These are phyloP conservation scores for Augiades crinisus DNA, from an alignment of 2,888 invertebrate genomes.

Conservation along the genomic window DNA sequence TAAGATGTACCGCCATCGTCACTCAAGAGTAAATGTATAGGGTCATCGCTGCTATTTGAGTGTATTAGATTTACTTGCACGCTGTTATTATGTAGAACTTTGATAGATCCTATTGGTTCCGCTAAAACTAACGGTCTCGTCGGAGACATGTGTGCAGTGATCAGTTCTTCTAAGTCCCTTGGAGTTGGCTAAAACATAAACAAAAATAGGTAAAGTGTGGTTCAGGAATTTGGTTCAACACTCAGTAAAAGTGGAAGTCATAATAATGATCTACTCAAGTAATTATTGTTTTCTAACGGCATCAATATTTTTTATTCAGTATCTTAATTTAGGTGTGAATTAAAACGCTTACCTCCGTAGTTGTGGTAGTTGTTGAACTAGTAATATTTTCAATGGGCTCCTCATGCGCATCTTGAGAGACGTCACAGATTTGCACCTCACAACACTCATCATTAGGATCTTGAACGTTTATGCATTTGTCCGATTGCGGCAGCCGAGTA, in stretches of 20 bases:
- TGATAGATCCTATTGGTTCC: conserved; percentile 72
- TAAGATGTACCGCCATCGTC: conserved; percentile 64
- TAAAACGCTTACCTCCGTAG: conserved; percentile 20
- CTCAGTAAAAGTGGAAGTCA: too few relatives aligned
- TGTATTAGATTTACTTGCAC: conserved; percentile 72
- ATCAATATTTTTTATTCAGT: too few relatives aligned
- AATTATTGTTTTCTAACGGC: too few relatives aligned
- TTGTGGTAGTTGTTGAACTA: conserved; percentile 35
- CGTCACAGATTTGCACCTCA: conserved; percentile 92
- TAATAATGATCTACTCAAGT: too few relatives aligned
- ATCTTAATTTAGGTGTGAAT: too few relatives aligned
- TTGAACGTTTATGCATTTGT: conserved; percentile 90
- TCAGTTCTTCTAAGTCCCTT: conserved; percentile 43
- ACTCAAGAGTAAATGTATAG: conserved; percentile 65
- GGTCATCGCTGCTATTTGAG: conserved; percentile 57
- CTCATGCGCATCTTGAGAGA: conserved; percentile 89
- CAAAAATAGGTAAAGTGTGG: background rate
- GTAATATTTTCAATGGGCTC: conserved; percentile 62
- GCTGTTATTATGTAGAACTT: conserved; percentile 70
- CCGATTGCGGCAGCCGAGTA: conserved; percentile 78
- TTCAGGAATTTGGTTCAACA: too few relatives aligned
- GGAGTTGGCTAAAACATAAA: conserved; percentile 36
- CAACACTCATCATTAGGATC: conserved; percentile 93
- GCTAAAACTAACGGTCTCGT: conserved; percentile 51
- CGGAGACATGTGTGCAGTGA: conserved; percentile 37